These are phyloP conservation scores for Galaxea fascicularis DNA, from an alignment of 92 coral and sea anemone genomes.

Conservation along the genomic window DNA sequence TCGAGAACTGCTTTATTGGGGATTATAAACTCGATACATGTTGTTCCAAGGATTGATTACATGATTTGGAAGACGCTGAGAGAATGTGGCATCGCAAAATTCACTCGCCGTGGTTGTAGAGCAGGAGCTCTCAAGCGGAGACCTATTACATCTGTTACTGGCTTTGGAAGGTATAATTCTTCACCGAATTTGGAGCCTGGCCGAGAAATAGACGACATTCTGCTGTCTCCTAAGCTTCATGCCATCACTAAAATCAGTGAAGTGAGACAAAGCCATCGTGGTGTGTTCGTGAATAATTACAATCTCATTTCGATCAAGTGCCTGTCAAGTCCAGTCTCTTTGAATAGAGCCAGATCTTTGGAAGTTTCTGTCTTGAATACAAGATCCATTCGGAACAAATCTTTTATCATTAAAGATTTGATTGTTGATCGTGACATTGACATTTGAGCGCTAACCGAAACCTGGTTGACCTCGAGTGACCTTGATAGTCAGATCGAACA, in stretches of 20 bases:
- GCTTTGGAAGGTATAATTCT: slow-evolving; percentile 25
- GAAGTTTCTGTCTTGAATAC: neutral
- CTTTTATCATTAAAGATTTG: slow-evolving; percentile 19
- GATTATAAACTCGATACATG: too few species aligned
- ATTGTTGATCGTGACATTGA: slow-evolving; percentile 38
- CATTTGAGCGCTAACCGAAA: slow-evolving; percentile 33
- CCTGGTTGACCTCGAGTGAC: slow-evolving; percentile 36
- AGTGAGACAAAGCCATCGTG: neutral
- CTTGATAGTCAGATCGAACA: slow-evolving; percentile 5
- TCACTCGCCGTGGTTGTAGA: slow-evolving; percentile 39
- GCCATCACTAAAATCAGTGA: neutral
- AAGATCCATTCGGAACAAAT: neutral
- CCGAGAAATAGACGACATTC: neutral
- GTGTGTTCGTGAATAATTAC: neutral
- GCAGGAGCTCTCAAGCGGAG: slow-evolving; percentile 24
- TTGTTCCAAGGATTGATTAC: too few species aligned
- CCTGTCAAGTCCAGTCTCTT: neutral
- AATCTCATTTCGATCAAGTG: neutral
- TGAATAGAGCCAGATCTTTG: neutral
- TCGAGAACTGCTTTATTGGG: too few species aligned
- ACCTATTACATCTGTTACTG: slow-evolving; percentile 9
- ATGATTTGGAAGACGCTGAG: too few species aligned
- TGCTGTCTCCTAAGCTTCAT: neutral
- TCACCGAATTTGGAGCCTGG: neutral
- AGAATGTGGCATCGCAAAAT: too few species aligned